A percentile compares a stretch with the other conserved stretches of the same genome.
These are phyloP conservation scores for Ricordea florida DNA, from an alignment of 92 coral and sea anemone genomes.

Conservation along the genomic window DNA sequence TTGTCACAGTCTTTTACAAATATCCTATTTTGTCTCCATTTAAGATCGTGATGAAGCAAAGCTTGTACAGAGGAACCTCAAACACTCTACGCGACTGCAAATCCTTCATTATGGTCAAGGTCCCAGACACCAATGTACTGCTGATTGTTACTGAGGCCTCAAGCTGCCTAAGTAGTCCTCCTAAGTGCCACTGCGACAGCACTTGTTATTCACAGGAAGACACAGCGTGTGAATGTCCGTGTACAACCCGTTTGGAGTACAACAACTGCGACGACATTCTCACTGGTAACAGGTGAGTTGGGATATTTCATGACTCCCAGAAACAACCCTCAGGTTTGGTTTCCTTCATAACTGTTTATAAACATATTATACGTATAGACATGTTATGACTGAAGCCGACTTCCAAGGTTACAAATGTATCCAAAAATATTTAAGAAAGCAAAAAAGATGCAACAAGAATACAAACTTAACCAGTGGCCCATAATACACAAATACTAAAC, in stretches of 20 bases:
- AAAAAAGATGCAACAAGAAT: no score
- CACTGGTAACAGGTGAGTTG: conserved; percentile 40
- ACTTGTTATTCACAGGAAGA: conserved; percentile 5
- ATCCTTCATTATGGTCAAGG: conserved; percentile 16
- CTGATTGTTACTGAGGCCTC: conserved; percentile 13
- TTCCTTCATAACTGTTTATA: no score
- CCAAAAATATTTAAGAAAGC: no score
- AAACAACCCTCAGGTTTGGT: no score
- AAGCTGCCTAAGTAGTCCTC: conserved; percentile 4
- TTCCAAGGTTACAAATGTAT: no score
- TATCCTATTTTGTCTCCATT: not conserved
- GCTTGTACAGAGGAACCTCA: not conserved
- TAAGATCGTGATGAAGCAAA: conserved; percentile 1
- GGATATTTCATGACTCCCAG: no score
- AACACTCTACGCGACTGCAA: conserved; percentile 7
- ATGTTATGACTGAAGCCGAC: no score
- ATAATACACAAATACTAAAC: no score
- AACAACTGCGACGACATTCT: conserved; percentile 57
- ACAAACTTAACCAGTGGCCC: no score
- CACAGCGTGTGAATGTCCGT: conserved; percentile 67
- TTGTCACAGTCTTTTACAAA: not conserved
- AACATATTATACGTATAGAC: no score
- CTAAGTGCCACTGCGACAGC: conserved; percentile 34
- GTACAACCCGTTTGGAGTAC: conserved; percentile 56
- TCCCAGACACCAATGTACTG: conserved; percentile 51